Conservation (phyloP, 2,113 vertebrate genomes). For the western clawed frog (Xenopus tropicalis) region UCB_Xtro_10.0 CM004443.2:200902001-200902500, state of each 20-base stretch:
- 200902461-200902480: conserved; percentile 5
- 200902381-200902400: conserved; percentile 62
- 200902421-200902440: conserved; percentile 37
- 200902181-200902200: no score
- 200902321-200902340: conserved; percentile 63
- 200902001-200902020: no score
- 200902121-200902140: no score
- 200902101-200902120: no score
- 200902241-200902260: conserved; percentile 73
- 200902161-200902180: no score
- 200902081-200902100: no score
- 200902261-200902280: conserved; percentile 83
- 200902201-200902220: background rate
- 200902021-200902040: no score
- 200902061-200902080: no score
- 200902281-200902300: conserved; percentile 77
- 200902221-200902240: background rate
- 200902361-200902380: conserved; percentile 64
- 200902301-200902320: conserved; percentile 62
- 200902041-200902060: no score
- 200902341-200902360: conserved; percentile 70
- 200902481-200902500: background rate
- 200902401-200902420: conserved; percentile 53
- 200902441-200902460: background rate
- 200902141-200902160: no score